Evolutionary conservation across 2,888 invertebrate genomes (phyloP).

Genomic region (Hydroisotoma schaefferi): DNA sequence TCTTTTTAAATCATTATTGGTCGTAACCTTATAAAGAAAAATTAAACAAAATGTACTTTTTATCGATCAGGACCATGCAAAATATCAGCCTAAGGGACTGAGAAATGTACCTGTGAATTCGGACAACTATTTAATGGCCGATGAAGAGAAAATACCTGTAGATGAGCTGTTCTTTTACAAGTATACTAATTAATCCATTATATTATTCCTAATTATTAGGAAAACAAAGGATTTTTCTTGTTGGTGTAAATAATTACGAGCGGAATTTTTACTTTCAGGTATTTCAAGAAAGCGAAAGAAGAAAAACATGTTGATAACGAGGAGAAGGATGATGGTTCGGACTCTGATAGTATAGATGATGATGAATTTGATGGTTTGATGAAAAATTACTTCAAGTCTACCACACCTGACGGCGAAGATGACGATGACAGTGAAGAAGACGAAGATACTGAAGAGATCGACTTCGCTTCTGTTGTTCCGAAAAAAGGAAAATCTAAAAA

Average conservation of each 20-base stretch:
- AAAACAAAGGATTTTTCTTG: too few relatives aligned
- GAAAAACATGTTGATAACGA: constrained; percentile 23
- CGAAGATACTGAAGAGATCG: constrained; percentile 26
- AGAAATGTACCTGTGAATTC: constrained; percentile 72
- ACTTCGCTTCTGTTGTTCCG: constrained; percentile 60
- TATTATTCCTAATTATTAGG: background rate
- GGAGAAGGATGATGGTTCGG: constrained; percentile 39
- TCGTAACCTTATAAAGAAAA: background rate
- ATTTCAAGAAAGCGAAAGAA: constrained; percentile 48
- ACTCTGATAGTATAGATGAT: constrained; percentile 46
- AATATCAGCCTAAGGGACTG: constrained; percentile 67
- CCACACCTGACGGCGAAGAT: constrained; percentile 24
- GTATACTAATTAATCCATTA: constrained; percentile 51
- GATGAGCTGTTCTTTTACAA: constrained; percentile 83
- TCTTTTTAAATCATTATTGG: background rate
- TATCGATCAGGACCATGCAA: constrained; percentile 52
- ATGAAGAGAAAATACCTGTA: constrained; percentile 72
- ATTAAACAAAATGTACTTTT: background rate
- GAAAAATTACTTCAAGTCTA: constrained; percentile 42
- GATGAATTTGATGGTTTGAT: constrained; percentile 48
- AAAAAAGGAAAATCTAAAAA: constrained; percentile 36
- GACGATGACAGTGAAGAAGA: constrained; percentile 28
- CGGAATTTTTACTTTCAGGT: constrained; percentile 46
- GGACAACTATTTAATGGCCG: constrained; percentile 64
- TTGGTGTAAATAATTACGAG: background rate